Evolutionary conservation across 2,888 invertebrate species (phyloP).

Genomic region (Rhagium mordax): DNA sequence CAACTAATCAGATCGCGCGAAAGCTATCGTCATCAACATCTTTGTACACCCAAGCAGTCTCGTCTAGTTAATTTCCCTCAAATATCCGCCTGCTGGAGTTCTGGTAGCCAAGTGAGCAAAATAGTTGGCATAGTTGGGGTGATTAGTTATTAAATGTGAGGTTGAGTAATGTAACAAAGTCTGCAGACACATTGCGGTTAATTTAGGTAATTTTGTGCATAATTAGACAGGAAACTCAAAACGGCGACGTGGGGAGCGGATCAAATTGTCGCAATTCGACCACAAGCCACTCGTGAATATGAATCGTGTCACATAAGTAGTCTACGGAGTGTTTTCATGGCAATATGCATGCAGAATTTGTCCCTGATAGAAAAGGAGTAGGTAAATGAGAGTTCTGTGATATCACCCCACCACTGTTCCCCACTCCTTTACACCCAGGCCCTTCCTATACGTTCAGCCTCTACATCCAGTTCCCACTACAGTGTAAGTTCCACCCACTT

Average conservation of each 20-base stretch:
- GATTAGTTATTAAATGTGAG: constrained; percentile 22
- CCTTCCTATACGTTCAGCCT: too few relatives aligned
- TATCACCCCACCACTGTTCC: too few relatives aligned
- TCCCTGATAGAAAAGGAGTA: too few relatives aligned
- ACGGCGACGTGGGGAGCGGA: background rate
- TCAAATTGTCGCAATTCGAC: background rate
- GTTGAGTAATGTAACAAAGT: constrained; percentile 10
- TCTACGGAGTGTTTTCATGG: too few relatives aligned
- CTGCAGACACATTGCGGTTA: constrained; percentile 5
- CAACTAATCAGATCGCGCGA: background rate
- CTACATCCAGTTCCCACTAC: too few relatives aligned
- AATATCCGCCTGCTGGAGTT: constrained; percentile 17
- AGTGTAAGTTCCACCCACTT: too few relatives aligned
- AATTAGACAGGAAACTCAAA: constrained; percentile 1
- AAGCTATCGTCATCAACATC: background rate
- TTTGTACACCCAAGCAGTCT: background rate
- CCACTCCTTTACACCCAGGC: too few relatives aligned
- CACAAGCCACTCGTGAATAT: too few relatives aligned
- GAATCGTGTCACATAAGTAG: too few relatives aligned
- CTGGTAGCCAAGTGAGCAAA: constrained; percentile 6
- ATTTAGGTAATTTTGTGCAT: constrained; percentile 17
- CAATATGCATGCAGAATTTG: too few relatives aligned
- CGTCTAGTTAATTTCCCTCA: constrained; percentile 17
- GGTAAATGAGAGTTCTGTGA: too few relatives aligned
- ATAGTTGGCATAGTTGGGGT: constrained; percentile 25